Evolutionary conservation across 1,140 invertebrate genomes (phyloP).

Genomic region (Acromyrmex echinatior): DNA sequence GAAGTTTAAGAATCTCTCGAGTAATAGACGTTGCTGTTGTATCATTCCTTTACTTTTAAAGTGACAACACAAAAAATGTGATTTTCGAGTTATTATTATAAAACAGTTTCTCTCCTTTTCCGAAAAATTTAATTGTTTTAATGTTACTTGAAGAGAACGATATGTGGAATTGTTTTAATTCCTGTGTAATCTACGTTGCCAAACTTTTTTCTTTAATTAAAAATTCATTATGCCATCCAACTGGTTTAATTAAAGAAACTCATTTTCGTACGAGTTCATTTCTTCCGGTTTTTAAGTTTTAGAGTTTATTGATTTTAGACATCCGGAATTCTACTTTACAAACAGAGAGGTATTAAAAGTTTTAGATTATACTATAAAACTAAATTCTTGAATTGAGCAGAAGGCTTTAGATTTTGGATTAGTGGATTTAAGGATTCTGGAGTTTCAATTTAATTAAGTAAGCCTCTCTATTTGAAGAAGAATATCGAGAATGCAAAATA

Average conservation of each 20-base stretch:
- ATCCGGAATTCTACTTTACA: not conserved
- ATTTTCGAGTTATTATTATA: too few species aligned
- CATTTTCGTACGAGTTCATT: not conserved
- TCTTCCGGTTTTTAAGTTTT: not conserved
- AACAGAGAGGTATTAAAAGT: not conserved
- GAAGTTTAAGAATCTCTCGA: not conserved
- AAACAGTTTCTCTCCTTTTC: too few species aligned
- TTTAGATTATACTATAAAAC: not conserved
- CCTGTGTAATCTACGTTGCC: not conserved
- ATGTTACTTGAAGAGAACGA: not conserved
- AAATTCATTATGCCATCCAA: not conserved
- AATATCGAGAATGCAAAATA: not conserved
- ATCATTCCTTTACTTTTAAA: too few species aligned
- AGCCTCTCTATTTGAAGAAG: not conserved
- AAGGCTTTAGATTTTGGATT: not conserved
- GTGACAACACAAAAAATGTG: too few species aligned
- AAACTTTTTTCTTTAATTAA: slow-evolving; percentile 31
- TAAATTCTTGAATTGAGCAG: not conserved
- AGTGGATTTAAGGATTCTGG: not conserved
- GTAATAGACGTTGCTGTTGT: not conserved
- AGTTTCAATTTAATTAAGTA: not conserved
- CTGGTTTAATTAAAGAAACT: not conserved
- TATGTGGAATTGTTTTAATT: slow-evolving; percentile 33
- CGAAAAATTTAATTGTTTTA: too few species aligned
- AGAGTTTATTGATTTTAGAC: not conserved